Evolutionary conservation across 2,113 vertebrate species (phyloP), one percentile per base, ranked within the genome.

Genomic region (Amphiprion ocellaris): DNA sequence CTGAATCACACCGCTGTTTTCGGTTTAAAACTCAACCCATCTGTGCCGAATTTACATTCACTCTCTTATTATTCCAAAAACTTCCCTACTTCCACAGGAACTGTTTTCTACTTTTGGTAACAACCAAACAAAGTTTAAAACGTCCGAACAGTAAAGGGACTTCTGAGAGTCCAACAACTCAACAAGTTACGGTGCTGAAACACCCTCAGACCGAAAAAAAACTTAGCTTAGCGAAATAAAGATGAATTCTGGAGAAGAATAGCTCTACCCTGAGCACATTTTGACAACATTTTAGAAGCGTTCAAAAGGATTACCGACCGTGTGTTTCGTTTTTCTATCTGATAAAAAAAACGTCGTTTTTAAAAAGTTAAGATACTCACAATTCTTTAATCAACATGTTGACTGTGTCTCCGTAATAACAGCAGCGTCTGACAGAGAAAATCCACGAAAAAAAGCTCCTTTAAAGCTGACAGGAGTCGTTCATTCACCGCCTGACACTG

Each of bases 351-450:
- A 17, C n/a, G 16, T 8, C 37, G 14, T 19, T 58, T 39, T 37
- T 0, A 53, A 0, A 28, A 62, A 54, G n/a, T 69, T 24, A 0
- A 9, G 6, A 46, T 84, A 95, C 95, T 95, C 77, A 95, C 95
- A 67, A 95, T 65, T 95, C 95, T 66, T 91, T 92, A 53, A 92
- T 92, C 5, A 92, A 76, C 94, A 95, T 95, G 69, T 66, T 87
- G 88, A 26, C 46, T 17, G 54, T 54, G 60, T 0, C 11, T 78
- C 41, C 60, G 85, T 72, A 23, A 61, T 46, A 21, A 75, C 24
- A 23, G 8, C 69, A 28, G 63, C 39, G 41, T 19, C 4, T 30
- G 30, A 59, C 9, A 9, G 62, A 2, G 12, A 52, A 78, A 59
- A 1, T 1, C 10, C 16, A 4, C 1, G 17, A 24, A 23, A 52